Evolutionary conservation across 2,113 vertebrate genomes (phyloP).

Genomic region (Sminthopsis crassicaudata): DNA sequence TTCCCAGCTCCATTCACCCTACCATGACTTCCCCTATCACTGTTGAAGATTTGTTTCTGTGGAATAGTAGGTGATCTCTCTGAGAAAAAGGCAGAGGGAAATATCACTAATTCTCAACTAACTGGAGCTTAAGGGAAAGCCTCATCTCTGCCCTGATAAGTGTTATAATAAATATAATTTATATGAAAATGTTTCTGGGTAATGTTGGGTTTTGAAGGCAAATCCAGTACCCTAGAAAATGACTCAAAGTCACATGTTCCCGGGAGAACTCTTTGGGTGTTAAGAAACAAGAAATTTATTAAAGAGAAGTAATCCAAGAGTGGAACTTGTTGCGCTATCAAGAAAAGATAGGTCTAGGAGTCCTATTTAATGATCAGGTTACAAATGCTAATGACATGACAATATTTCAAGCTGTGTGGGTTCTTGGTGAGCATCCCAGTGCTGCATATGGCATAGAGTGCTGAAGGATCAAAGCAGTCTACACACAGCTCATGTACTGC

Average conservation of each 20-base stretch:
- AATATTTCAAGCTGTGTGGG: background rate
- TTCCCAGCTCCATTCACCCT: background rate
- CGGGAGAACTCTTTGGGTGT: background rate
- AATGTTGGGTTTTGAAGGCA: background rate
- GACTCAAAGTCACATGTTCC: background rate
- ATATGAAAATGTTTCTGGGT: background rate
- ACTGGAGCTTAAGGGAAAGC: background rate
- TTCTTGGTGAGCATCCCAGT: background rate
- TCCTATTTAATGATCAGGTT: background rate
- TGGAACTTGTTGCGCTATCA: background rate
- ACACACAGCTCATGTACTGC: background rate
- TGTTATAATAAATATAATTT: background rate
- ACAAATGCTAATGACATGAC: background rate
- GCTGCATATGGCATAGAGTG: background rate
- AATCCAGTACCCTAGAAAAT: background rate
- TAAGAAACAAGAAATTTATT: background rate
- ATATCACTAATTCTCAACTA: background rate
- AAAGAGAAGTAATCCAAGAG: background rate
- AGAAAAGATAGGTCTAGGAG: background rate
- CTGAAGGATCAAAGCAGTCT: background rate
- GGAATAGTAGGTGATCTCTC: background rate
- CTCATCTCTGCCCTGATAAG: background rate
- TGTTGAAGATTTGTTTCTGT: background rate
- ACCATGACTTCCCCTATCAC: background rate
- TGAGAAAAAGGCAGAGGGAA: background rate